Base-by-base conservation (phyloP, 2,888 invertebrate species). In the Trichopoda pennipes region DNA sequence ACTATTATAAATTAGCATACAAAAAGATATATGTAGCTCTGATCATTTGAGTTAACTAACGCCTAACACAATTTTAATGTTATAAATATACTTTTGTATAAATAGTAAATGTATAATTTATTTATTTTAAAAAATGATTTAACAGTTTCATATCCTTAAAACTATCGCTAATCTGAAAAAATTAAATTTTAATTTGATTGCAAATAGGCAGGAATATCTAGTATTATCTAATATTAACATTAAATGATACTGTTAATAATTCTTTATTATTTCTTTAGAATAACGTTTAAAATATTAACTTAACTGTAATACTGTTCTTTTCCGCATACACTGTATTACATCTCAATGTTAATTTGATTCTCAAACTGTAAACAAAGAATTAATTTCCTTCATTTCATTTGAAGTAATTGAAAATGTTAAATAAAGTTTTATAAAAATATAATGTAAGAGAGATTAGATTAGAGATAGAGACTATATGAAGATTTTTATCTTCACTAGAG, bases 281-380 rank as follows among this genome's bases (percentile, higher is more conserved):
- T 35, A 3, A n/a, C 60, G 49, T 19, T 51, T 14, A 17, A 61
- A 21, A 23, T 7, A 28, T 28, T 28, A 7, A 17, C 12, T 16
- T 14, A 60, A 61, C 3, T 55, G 28, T 35, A 47, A 44, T 61
- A 61, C 68, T 69, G 69, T 76, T 76, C 68, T 76, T 60, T 68
- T 47, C 9, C 38, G 16, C n/a, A 32, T 28, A 28, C 28, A 28
- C 28, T 28, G 28, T 8, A 28, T 28, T 28, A 1, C 6, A 28
- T 28, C 8, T 2, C 8, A 28, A 28, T 4, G 7, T 4, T 28
- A 28, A 6, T 2, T 28, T 28, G 28, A 7, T 8, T 28, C 8
- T 28, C 4, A 28, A 7, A 28, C 6, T 28, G 28, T 4, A 28
- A 28, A 6, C 6, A 28, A 28, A 28, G 7, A 28, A 28, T 28